These are phyloP conservation scores for Drosophila kikkawai DNA, from an alignment of 1,140 invertebrate species.

Conservation along the genomic window DNA sequence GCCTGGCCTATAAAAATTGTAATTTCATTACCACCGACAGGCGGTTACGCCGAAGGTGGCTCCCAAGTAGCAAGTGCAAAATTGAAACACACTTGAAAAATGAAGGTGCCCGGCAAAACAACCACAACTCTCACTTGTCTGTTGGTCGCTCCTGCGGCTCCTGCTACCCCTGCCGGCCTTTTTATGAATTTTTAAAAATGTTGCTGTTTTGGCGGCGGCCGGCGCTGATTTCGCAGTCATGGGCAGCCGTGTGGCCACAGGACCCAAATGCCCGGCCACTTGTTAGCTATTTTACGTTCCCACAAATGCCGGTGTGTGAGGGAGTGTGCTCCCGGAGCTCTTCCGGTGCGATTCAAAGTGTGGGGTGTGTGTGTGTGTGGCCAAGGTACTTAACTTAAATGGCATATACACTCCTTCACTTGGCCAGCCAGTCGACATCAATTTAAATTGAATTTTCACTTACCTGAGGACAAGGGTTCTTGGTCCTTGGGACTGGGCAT, in stretches of 20 bases:
- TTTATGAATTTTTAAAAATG: conserved; percentile 84
- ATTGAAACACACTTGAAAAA: conserved; percentile 82
- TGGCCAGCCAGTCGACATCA: conserved; percentile 70
- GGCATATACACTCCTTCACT: conserved; percentile 66
- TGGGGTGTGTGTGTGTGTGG: conserved; percentile 46
- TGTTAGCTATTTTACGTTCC: conserved; percentile 80
- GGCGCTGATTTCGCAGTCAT: conserved; percentile 80
- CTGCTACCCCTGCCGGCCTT: conserved; percentile 36
- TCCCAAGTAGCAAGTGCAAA: conserved; percentile 48
- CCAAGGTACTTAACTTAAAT: conserved; percentile 81
- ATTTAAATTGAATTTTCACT: conserved; percentile 85
- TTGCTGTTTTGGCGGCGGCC: conserved; percentile 71
- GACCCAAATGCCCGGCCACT: conserved; percentile 73
- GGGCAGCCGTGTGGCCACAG: conserved; percentile 52
- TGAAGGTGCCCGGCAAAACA: conserved; percentile 59
- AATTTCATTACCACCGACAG: conserved; percentile 81
- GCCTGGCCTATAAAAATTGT: conserved; percentile 78
- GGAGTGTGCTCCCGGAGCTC: conserved; percentile 1
- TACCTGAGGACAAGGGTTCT: conserved; percentile 48
- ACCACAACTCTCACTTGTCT: conserved; percentile 28
- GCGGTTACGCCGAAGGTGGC: conserved; percentile 31
- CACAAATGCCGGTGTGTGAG: conserved; percentile 26
- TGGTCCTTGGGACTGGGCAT: conserved; percentile 2
- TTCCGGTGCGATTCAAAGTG: not conserved
- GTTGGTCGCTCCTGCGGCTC: not conserved